Evolutionary conservation across 2,797 vertebrate genomes (phyloP), one percentile per base, ranked within the genome.

Genomic region (Adelosebastes latens): DNA sequence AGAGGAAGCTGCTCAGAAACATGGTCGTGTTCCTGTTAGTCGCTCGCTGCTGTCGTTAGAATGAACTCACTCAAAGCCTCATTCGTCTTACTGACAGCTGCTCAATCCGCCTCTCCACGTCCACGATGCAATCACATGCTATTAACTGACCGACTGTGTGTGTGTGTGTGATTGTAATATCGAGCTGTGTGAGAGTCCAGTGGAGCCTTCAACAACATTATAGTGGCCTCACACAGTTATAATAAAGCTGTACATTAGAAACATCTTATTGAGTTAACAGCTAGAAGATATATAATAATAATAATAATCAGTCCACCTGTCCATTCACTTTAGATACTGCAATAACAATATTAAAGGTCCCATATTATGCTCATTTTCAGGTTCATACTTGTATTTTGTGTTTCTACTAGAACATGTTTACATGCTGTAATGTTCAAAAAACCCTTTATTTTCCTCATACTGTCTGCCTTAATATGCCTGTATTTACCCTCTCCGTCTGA

Each of bases 61-160:
- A 71, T 6, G 4, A 80, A 75, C 42, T 29, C 8, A 39, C 66
- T 80, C 70, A 69, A 32, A 70, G 22, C 10, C 25, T 77, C 85
- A 82, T 82, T 76, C 42, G 5, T 83, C 82, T 80, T 59, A 14
- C 29, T 84, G 88, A 86, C 86, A 81, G 72, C 1, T 74, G 62
- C 59, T 78, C 82, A 69, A 69, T 80, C 24, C 34, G 52, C 61
- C 70, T 63, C 65, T 25, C 36, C 8, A 36, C 29, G 65, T 53
- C 32, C 77, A 82, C 61, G 69, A 81, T 36, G 72, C 52, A 83
- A 79, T 83, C 75, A 61, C 75, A 76, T 4, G 67, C 62, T 60
- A 25, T 74, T 42, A 74, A 29, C 11, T 29, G 67, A 5, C 49
- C 8, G 18, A 24, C 56, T 55, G 78, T 75, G 77, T 67, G 39